Evolutionary conservation across 2,888 invertebrate genomes (phyloP).

Genomic region (Acanthosepion pharaonis): DNA sequence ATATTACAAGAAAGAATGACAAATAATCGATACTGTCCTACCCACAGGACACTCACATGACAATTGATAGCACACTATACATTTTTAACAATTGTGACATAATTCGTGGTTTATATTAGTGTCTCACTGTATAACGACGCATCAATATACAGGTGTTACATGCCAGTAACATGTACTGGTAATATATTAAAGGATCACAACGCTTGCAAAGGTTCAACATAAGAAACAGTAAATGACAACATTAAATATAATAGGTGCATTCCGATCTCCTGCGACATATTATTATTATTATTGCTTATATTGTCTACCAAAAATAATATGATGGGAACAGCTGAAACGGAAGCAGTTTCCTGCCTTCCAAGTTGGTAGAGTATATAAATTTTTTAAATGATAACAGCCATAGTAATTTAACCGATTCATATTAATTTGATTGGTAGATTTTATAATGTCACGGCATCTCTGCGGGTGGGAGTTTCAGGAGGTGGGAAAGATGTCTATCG

Average conservation of each 20-base stretch:
- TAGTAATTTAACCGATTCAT: neutral
- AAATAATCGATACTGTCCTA: neutral
- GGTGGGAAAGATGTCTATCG: neutral
- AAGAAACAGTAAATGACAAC: neutral
- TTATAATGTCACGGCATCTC: neutral
- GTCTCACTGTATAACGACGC: neutral
- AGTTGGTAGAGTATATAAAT: neutral
- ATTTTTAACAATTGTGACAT: neutral
- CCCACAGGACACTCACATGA: neutral
- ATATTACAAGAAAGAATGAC: neutral
- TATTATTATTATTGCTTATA: constrained; percentile 1
- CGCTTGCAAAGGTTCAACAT: constrained; percentile 13
- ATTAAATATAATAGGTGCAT: neutral
- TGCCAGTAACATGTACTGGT: neutral
- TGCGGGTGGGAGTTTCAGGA: neutral
- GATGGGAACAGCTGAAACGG: neutral
- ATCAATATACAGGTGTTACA: neutral
- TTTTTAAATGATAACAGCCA: neutral
- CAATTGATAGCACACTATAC: neutral
- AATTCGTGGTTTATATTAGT: neutral
- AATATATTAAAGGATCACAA: constrained; percentile 33
- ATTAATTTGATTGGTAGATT: neutral
- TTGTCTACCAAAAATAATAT: neutral
- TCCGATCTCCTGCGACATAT: neutral
- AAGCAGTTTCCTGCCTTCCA: neutral